Base-by-base conservation (phyloP, 2,113 vertebrate species). In the Corythoichthys haematopterus region DNA sequence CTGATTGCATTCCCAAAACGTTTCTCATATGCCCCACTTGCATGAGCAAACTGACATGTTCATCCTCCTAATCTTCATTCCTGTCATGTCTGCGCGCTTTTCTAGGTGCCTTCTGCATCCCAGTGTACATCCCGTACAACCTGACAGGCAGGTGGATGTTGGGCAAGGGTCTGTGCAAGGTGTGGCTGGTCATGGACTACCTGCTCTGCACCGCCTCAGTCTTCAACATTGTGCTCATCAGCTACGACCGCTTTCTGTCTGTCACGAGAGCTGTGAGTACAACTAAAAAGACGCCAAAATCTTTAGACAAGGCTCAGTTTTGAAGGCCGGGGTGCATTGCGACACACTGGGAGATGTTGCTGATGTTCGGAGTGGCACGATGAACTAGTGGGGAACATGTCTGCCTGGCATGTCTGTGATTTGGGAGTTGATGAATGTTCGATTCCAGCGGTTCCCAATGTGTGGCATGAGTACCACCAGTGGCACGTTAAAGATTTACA, bases 201-300 rank as follows among this genome's bases (percentile, higher is more conserved):
- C 88, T 95, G 16, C 37, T 97, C 71, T 96, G 95, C 78, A 88
- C 94, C 2, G 90, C 95, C 38, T 98, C 95, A 2, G 94, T 94
- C 68, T 96, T 95, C 83, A 98, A 89, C 85, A 92, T 97, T 2
- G 93, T 96, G 65, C 93, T 96, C 73, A 96, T 97, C 89, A 97
- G 94, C 88, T 96, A 95, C 0, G 94, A 98, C 81, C 93, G 93
- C 68, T 97, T 95, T 87, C 90, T 95, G 76, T 97, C 94, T 43
- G 94, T 96, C 82, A 97, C 93, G 0, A 89, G 93, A 76, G 95
- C 94, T 59, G 95, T 98, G 90, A 94, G 95, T 92, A 80, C 47
- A 36, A 57, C 11, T 11, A 57, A 14, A 57, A 36, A 15, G 35
- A 57, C 33, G 13, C 10, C 47, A 14, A 35, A 35, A 13, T 13